These are phyloP conservation scores for Deroptyus accipitrinus DNA, from an alignment of 2,113 vertebrate species.

Conservation along the genomic window DNA sequence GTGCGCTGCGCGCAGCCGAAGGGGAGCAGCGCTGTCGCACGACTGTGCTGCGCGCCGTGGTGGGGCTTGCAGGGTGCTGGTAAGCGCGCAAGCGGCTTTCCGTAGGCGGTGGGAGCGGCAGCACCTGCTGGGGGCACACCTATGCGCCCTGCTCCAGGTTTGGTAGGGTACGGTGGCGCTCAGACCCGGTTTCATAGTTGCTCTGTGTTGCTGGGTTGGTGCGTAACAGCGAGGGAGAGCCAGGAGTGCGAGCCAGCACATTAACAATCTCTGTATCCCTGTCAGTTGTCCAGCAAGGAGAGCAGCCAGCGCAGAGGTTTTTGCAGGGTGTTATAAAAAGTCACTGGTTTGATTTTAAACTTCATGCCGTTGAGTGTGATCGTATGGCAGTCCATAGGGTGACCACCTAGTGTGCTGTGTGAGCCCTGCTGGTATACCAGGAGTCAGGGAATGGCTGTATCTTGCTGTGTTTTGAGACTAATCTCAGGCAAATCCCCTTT, in stretches of 20 bases:
- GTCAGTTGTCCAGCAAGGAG: not conserved
- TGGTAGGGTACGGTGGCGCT: rapidly evolving
- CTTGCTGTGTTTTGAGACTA: not conserved
- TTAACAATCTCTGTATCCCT: not conserved
- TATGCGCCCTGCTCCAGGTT: rapidly evolving
- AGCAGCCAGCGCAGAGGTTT: not conserved
- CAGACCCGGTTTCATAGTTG: rapidly evolving
- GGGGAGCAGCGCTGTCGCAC: not conserved
- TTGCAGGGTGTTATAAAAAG: not conserved
- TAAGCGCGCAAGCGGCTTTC: not conserved
- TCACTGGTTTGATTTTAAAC: not conserved
- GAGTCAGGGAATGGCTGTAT: not conserved
- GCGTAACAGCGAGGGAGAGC: not conserved
- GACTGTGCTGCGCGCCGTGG: not conserved
- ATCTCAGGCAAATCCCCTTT: not conserved
- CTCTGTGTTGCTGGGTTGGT: not conserved
- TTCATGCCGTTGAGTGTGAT: rapidly evolving
- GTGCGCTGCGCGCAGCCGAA: not conserved
- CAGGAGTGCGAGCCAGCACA: not conserved
- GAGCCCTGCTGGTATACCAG: not conserved
- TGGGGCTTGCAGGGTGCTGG: not conserved
- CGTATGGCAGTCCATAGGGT: too few relatives aligned
- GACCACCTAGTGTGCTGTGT: not conserved
- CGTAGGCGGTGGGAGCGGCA: rapidly evolving
- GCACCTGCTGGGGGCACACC: not conserved